phyloP scores from a whole-genome alignment of 1,140 invertebrate species.

The Frieseomelitta varia region DNA sequence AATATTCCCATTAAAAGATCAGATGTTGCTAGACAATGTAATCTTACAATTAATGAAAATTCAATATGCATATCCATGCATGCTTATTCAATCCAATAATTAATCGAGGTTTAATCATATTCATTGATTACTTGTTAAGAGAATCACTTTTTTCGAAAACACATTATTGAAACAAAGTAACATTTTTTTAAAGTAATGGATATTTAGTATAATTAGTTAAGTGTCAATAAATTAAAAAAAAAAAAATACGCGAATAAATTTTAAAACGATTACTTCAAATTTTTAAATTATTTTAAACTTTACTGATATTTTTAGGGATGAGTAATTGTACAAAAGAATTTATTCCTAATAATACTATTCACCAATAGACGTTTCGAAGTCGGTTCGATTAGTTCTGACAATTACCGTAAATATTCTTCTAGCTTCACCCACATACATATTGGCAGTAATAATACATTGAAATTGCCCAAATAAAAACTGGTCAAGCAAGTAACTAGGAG shows the following conservation, averaged over 20 bases:
- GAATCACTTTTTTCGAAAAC: neutral
- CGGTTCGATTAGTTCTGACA: slow-evolving; percentile 24
- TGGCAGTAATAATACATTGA: slow-evolving; percentile 15
- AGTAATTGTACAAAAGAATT: neutral
- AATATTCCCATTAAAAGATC: neutral
- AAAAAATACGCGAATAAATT: neutral
- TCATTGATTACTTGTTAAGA: neutral
- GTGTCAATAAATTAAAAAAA: neutral
- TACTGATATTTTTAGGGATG: neutral
- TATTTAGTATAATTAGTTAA: neutral
- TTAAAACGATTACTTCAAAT: neutral
- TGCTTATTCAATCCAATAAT: neutral
- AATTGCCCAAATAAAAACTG: slow-evolving; percentile 37
- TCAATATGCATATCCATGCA: neutral
- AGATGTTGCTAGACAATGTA: neutral
- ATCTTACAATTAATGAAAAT: neutral
- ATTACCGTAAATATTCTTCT: slow-evolving; percentile 36
- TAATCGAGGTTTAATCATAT: neutral
- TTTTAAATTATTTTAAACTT: too few relatives aligned
- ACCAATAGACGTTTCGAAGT: neutral
- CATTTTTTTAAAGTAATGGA: neutral
- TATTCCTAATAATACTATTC: neutral
- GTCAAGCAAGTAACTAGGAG: slow-evolving; percentile 1
- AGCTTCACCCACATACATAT: slow-evolving; percentile 15
- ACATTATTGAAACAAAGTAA: neutral